A percentile compares a stretch with the other conserved stretches of the same genome.
These are phyloP conservation scores for Anolis sagrei DNA, from an alignment of 2,113 vertebrate genomes.

Conservation along the genomic window DNA sequence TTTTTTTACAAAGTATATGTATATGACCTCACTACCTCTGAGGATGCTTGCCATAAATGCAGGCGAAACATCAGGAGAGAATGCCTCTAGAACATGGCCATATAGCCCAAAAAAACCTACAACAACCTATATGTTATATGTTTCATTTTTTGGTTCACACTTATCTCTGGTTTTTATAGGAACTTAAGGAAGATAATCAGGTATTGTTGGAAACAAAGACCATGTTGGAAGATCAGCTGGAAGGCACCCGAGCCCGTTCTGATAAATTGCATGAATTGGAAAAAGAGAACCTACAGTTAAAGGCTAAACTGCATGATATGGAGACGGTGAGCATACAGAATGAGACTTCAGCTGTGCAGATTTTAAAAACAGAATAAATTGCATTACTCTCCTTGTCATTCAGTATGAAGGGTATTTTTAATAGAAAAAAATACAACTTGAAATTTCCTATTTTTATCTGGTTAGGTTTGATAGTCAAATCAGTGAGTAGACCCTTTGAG, in stretches of 20 bases:
- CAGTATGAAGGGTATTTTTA: not conserved
- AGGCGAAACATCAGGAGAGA: no score
- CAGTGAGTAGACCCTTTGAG: not conserved
- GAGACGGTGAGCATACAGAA: conserved; percentile 87
- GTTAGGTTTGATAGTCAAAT: not conserved
- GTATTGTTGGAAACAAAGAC: conserved; percentile 95
- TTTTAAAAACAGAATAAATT: not conserved
- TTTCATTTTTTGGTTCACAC: not conserved
- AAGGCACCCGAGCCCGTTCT: conserved; percentile 88
- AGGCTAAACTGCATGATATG: conserved; percentile 95
- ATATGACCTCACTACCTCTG: no score
- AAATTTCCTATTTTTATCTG: not conserved
- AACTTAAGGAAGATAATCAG: conserved; percentile 98
- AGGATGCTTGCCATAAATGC: no score
- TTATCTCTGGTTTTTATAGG: conserved; percentile 76
- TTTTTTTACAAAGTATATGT: no score
- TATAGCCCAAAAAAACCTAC: no score
- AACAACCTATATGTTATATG: not conserved
- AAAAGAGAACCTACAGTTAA: conserved; percentile 95
- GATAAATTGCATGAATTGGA: conserved; percentile 97
- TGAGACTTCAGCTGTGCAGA: not conserved
- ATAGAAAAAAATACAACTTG: not conserved
- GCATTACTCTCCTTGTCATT: not conserved
- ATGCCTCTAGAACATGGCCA: no score
- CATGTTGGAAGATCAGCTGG: conserved; percentile 96